Conservation (phyloP, 2,113 vertebrate genomes). For the Opisthocomus hoazin region DNA sequence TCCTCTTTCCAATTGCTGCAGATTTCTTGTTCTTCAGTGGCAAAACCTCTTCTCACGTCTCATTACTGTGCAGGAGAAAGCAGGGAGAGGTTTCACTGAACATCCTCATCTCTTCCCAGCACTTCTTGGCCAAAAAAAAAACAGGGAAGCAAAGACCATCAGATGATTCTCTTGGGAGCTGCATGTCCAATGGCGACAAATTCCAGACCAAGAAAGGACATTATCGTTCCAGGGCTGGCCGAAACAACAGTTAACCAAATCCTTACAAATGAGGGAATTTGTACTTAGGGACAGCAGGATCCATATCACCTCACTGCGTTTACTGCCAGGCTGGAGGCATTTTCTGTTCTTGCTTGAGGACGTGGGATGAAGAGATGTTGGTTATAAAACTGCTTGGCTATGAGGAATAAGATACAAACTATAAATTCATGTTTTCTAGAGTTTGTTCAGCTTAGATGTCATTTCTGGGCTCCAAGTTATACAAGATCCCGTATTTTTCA, state of each 20-base stretch:
- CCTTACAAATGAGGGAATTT: not conserved
- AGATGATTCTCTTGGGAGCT: not conserved
- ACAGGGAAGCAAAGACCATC: not conserved
- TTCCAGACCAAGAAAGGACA: not conserved
- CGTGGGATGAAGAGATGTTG: not conserved
- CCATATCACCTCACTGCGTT: not conserved
- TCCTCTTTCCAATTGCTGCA: not conserved
- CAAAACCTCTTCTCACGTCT: rapidly evolving
- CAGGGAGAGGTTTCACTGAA: not conserved
- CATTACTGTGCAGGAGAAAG: not conserved
- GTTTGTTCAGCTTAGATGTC: not conserved
- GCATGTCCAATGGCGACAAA: not conserved
- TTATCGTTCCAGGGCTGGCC: not conserved
- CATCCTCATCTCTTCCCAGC: not conserved
- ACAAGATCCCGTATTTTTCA: not conserved
- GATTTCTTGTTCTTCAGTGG: not conserved
- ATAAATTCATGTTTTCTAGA: not conserved
- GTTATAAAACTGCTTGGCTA: not conserved
- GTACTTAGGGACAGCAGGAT: not conserved
- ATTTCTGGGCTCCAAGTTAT: not conserved
- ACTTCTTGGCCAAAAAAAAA: not conserved
- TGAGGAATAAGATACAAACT: not conserved
- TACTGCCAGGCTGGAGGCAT: not conserved
- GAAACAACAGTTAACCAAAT: not conserved
- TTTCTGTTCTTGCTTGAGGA: not conserved